Evolutionary conservation across 2,888 invertebrate species (phyloP).

Genomic region (Alloscopus bannaensis): DNA sequence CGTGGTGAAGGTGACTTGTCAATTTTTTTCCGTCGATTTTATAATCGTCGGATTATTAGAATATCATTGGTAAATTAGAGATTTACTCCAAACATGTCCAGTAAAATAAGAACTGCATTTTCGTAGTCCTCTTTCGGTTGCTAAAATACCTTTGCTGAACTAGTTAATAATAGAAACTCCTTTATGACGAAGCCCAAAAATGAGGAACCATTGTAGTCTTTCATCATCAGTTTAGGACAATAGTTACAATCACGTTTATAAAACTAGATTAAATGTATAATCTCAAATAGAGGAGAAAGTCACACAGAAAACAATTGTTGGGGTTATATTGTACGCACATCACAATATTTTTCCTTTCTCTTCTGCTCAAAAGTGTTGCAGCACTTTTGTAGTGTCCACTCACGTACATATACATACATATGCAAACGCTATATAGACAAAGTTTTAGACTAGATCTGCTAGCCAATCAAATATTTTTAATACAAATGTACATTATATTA

Average conservation of each 20-base stretch:
- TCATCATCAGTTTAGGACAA: too few relatives aligned
- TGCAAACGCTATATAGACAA: slow-evolving; percentile 34
- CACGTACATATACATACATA: slow-evolving; percentile 6
- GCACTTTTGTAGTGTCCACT: slow-evolving; percentile 21
- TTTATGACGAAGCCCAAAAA: slow-evolving; percentile 57
- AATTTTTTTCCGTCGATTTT: too few relatives aligned
- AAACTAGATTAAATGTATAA: too few relatives aligned
- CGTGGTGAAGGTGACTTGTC: slow-evolving; percentile 70
- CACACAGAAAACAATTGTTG: not conserved
- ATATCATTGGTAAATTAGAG: too few relatives aligned
- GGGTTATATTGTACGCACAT: slow-evolving; percentile 3
- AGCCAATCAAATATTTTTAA: slow-evolving; percentile 63
- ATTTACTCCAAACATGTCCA: too few relatives aligned
- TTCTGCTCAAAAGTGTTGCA: too few relatives aligned
- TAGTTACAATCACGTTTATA: too few relatives aligned
- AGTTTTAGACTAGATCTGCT: slow-evolving; percentile 56
- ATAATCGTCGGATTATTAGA: too few relatives aligned
- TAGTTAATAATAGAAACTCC: slow-evolving; percentile 35
- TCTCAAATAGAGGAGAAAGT: too few relatives aligned
- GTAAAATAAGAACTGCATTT: too few relatives aligned
- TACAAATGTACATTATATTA: slow-evolving; percentile 2
- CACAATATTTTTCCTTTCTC: slow-evolving; percentile 46
- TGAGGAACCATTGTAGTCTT: slow-evolving; percentile 60
- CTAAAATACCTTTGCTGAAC: slow-evolving; percentile 60
- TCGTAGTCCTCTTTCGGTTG: slow-evolving; percentile 57